Base-by-base conservation (phyloP, 2,797 vertebrate genomes). In the Xiphorhynchus erythropygius region DNA sequence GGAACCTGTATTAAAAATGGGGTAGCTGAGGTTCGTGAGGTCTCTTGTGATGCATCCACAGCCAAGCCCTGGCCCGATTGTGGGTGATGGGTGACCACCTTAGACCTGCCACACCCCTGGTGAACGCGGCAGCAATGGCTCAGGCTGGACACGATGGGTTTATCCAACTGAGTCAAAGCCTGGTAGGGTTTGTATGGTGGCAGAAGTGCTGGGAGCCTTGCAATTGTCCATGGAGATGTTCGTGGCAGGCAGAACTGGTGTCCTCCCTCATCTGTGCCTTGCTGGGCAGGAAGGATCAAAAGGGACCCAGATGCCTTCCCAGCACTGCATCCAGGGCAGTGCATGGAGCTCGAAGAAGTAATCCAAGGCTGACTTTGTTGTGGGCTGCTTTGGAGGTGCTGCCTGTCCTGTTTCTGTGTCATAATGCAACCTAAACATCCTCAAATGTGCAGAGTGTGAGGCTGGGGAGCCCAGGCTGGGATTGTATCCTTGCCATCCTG, bases 111-210 rank as follows among this genome's bases (percentile, higher is more conserved):
- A 23, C 35, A 1, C n/a, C 0, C 0, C 2, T 39, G 8, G 2
- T n/a, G 53, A n/a, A 47, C 5, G 0, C 1, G n/a, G 42, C 3
- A 70, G 47, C 13, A 8, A 4, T 0, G 7, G 9, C n/a, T 33
- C 16, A 24, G 81, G 32, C 16, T 50, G 46, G 57, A 35, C 70
- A 37, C 9, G 4, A 3, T 3, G 63, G 52, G 15, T 64, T 74
- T 62, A n/a, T 33, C 23, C 76, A 60, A 11, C 19, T 8, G 46
- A 64, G 30, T 65, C 53, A 35, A 73, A 84, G 33, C 35, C 46
- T 16, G 33, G 81, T 27, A 33, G 50, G 64, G 70, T 30, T 94
- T 55, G 7, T 15, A 1, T 7, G 50, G 83, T 10, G 46, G 10
- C 23, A 41, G 2, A 0, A 7, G 12, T 24, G 46, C 13, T 44